Base-by-base conservation (phyloP, 2,888 invertebrate genomes). In the Agonopterix heracliana region DNA sequence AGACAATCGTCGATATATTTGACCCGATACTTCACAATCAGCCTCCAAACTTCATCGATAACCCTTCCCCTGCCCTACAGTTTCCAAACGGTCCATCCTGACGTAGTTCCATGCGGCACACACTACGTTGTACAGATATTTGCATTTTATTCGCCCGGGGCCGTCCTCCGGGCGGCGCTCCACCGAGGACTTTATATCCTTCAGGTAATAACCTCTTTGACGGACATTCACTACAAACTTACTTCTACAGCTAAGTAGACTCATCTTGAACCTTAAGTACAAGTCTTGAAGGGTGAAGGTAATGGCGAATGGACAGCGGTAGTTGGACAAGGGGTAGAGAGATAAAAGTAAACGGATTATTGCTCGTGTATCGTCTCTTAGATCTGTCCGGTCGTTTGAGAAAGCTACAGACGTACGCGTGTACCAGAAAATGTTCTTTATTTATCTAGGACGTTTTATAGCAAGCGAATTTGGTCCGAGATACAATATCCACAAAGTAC, bases 121-220 rank as follows among this genome's bases (percentile, higher is more conserved):
- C 59, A 55, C 63, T 59, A 68, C 71, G 69, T 72, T 26, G 26
- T 71, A 76, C 74, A 74, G 67, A 74, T 79, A 86, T 87, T 86
- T 85, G 86, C 86, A 86, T 86, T 84, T 81, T 79, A 79, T 78
- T 76, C 76, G 76, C 81, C 69, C 69, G 67, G 72, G 76, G 81
- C 45, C 36, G 12, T 8, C 63, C 63, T 51, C 64, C 61, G 59
- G 62, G 61, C 62, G 62, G 61, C 57, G 61, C 62, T 61, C 61
- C 57, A 53, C 56, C 52, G 51, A 54, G 52, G 46, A 64, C 76
- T 81, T 79, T 82, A 86, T 84, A 73, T 81, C 80, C 75, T 82
- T 79, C 86, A 86, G 86, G 86, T 86, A 86, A 85, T 86, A 86
- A 86, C 86, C 80, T 82, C 85, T 83, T 84, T 84, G 85, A 84